These are phyloP conservation scores for Acleris cristana DNA, from an alignment of 2,888 invertebrate genomes.

Conservation along the genomic window DNA sequence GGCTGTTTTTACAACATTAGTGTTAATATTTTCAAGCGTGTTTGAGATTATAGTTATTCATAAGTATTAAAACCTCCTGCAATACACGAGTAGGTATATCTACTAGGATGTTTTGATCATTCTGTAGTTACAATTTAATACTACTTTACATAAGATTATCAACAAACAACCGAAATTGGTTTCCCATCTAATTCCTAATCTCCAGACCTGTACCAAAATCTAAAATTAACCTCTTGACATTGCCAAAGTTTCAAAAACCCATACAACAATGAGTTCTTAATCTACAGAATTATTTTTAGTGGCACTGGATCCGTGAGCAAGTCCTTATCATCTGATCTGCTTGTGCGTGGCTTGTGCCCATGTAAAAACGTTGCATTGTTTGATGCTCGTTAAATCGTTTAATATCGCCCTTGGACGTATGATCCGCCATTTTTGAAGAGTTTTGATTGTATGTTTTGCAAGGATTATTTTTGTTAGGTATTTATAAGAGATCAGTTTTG, in stretches of 20 bases:
- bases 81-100: too few relatives aligned
- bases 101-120: too few relatives aligned
- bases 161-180: background rate
- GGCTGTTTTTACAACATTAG: too few relatives aligned
- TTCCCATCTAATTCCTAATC: background rate
- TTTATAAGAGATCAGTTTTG: background rate
- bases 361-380: slow-evolving; percentile 27
- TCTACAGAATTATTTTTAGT: too few relatives aligned
- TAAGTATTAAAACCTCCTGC: too few relatives aligned
- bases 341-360: slow-evolving; percentile 2
- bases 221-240: background rate
- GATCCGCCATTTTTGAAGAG: slow-evolving; percentile 2
- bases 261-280: too few relatives aligned
- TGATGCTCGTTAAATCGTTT: slow-evolving; percentile 17
- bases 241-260: too few relatives aligned
- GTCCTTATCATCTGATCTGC: slow-evolving; percentile 14
- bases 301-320: slow-evolving; percentile 3
- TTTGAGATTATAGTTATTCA: too few relatives aligned
- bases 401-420: slow-evolving; percentile 25
- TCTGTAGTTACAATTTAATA: too few relatives aligned
- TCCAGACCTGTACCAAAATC: background rate
- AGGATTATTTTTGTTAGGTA: background rate
- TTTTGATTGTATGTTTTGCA: background rate
- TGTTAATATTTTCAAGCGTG: too few relatives aligned
- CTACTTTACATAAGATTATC: background rate